A percentile compares a stretch with the other conserved stretches of the same genome.
These are phyloP conservation scores for Heliconius cydno DNA, from an alignment of 2,888 invertebrate genomes.

Conservation along the genomic window DNA sequence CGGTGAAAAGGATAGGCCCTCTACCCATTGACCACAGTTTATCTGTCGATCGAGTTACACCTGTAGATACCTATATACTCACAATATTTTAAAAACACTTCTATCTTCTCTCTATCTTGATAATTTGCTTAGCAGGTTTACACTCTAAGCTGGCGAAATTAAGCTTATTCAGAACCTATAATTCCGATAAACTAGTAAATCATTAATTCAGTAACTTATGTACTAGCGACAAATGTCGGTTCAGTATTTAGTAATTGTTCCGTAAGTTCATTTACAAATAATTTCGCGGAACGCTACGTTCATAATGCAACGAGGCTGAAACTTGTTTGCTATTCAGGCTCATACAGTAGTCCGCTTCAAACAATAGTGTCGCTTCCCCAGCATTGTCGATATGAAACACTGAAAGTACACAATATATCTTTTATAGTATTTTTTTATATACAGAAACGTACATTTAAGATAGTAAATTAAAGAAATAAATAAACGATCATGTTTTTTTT, in stretches of 20 bases:
- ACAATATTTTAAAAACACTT: no score
- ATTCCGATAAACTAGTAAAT: not conserved
- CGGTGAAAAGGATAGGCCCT: no score
- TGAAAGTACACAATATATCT: not conserved
- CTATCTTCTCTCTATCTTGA: no score
- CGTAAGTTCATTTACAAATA: constrained; percentile 13
- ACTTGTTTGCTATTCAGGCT: constrained; percentile 13
- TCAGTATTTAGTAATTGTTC: not conserved
- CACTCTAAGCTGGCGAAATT: no score
- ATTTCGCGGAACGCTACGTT: constrained; percentile 5
- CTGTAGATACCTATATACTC: no score
- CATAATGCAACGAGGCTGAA: constrained; percentile 13
- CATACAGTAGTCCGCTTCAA: constrained; percentile 26
- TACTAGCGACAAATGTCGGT: not conserved
- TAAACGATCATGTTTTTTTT: no score
- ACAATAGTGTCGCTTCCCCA: constrained; percentile 31
- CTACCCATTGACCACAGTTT: no score
- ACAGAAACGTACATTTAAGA: not conserved
- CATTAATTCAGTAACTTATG: no score
- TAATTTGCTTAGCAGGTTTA: no score
- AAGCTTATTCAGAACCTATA: not conserved
- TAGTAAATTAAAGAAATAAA: not conserved
- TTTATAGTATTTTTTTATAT: no score
- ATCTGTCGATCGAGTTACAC: no score
- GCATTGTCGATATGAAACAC: constrained; percentile 10